These are phyloP conservation scores for Lasaia peninsularis DNA, from an alignment of 1,140 invertebrate genomes.

Conservation along the genomic window DNA sequence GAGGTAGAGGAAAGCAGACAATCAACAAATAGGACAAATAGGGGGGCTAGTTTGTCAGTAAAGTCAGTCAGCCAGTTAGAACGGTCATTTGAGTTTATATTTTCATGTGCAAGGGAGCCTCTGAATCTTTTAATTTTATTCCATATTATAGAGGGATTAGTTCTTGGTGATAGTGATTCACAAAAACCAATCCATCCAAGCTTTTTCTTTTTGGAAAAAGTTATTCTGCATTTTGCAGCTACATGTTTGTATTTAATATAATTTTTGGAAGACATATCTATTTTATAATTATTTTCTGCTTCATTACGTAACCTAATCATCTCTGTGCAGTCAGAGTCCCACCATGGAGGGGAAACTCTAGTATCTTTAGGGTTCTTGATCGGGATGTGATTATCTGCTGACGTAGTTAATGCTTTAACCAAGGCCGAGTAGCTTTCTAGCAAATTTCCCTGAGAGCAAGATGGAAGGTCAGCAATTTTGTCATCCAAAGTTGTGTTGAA, in stretches of 20 bases:
- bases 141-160: constrained; percentile 25
- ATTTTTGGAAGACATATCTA: constrained; percentile 14
- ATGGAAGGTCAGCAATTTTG: neutral
- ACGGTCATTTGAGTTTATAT: neutral
- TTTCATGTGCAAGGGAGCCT: neutral
- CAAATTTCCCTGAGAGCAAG: neutral
- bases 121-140: constrained; percentile 27
- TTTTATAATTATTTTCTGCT: neutral
- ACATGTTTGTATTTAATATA: constrained; percentile 14
- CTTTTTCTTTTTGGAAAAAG: constrained; percentile 30
- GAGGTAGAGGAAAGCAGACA: neutral
- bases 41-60: neutral
- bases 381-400: neutral
- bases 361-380: neutral
- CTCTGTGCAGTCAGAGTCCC: neutral
- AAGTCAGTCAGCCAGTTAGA: neutral
- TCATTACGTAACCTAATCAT: neutral
- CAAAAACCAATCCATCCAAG: constrained; percentile 30
- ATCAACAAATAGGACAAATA: neutral
- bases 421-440: neutral
- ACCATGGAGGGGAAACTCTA: neutral
- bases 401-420: neutral
- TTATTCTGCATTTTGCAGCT: constrained; percentile 16
- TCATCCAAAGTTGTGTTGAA: neutral
- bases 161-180: constrained; percentile 20